Conservation (phyloP, 2,888 invertebrate species). For the Heliconius ismenius region DNA sequence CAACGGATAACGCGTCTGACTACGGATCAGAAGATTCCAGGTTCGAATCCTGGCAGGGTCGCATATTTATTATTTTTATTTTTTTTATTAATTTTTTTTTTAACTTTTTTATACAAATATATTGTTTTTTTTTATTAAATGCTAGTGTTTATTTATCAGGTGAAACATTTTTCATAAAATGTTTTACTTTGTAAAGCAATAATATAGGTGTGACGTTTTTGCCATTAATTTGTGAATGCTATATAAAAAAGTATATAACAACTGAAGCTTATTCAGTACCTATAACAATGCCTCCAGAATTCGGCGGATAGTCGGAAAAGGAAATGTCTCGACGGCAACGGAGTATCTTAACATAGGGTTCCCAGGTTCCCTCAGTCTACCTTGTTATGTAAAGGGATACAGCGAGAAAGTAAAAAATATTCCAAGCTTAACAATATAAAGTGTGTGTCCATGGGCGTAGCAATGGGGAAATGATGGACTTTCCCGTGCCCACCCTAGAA, state of each 20-base stretch:
- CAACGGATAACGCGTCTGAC: conserved; percentile 87
- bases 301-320: too few species aligned
- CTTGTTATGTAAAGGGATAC: too few species aligned
- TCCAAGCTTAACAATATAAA: too few species aligned
- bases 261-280: too few species aligned
- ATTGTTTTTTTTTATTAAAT: neutral
- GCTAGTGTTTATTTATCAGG: neutral
- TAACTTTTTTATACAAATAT: neutral
- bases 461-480: too few species aligned
- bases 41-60: conserved; percentile 85
- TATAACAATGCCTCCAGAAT: too few species aligned
- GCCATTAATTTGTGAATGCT: neutral
- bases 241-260: neutral
- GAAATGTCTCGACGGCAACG: too few species aligned
- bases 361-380: too few species aligned
- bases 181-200: neutral
- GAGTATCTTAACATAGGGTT: too few species aligned
- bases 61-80: neutral
- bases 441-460: too few species aligned
- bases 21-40: conserved; percentile 87
- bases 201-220: neutral
- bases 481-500: too few species aligned
- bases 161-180: neutral
- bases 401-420: too few species aligned
- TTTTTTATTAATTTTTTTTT: neutral